Evolutionary conservation across 2,797 vertebrate species (phyloP), one percentile per base, ranked within the genome.

Genomic region (Acanthurus tractus): DNA sequence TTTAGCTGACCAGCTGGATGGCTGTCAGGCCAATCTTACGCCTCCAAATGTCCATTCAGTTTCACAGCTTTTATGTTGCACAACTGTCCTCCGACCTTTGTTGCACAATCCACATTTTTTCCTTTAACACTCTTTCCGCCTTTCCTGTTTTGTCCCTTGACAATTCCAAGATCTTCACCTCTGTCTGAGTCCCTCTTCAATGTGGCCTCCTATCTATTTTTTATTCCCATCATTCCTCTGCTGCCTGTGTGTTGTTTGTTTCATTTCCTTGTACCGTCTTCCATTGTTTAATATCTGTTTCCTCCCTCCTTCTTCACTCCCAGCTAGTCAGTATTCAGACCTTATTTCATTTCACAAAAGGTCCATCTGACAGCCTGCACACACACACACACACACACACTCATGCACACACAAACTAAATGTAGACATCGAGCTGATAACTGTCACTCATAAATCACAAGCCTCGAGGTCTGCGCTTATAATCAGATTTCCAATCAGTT

Each of bases 361-460:
- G 6, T 66, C 48, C 68, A 72, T 73, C 68, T 67, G 29, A 63
- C 57, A 62, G 56, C 25, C 57, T 52, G 36, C 34, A 12, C n/a
- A 58, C 48, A 65, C 63, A 53, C 38, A 17, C 38, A 17, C 52
- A 56, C 52, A 34, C 45, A 40, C 64, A 56, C 66, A 56, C 71
- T 62, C 63, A 69, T 57, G 42, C 44, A 58, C 38, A 63, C 36
- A 73, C 65, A 70, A 52, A 50, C 34, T 45, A 78, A 78, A 74
- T 23, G 0, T 12, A 72, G 72, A 78, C 49, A 75, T 34, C 64
- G 61, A 61, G 65, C 65, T 80, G 71, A 87, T 81, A 87, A 80
- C 82, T 82, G 82, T 88, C 85, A 79, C 22, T 80, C 79, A 86
- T 85, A 88, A 80, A 90, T 88, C 79, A 83, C 8, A 0, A 45